Conservation (phyloP, 2,888 invertebrate genomes). For the Noctua janthina region DNA sequence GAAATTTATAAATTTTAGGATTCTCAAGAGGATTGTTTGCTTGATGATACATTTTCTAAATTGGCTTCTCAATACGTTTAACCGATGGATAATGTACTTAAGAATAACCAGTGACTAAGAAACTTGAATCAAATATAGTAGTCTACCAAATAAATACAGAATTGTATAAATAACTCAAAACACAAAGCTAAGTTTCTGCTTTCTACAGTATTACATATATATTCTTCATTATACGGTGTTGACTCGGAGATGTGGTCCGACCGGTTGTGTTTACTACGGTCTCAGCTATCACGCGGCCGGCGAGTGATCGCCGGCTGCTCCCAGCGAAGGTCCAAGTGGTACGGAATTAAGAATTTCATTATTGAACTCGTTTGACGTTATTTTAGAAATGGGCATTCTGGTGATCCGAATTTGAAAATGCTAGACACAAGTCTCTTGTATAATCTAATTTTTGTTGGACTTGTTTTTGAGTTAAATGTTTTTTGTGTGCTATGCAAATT, state of each 20-base stretch:
- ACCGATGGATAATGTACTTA: background rate
- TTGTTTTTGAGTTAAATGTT: background rate
- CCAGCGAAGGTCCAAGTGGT: constrained; percentile 47
- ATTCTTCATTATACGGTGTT: constrained; percentile 45
- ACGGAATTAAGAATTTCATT: constrained; percentile 41
- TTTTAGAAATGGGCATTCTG: constrained; percentile 9
- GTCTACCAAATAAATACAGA: background rate
- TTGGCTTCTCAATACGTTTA: background rate
- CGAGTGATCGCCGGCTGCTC: constrained; percentile 54
- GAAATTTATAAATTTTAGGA: background rate
- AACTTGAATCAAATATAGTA: background rate
- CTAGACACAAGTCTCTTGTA: background rate
- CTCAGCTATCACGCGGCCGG: constrained; percentile 65
- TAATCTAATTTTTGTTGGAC: background rate
- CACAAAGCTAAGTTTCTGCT: constrained; percentile 39
- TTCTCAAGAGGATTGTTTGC: background rate
- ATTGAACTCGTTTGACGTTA: constrained; percentile 43
- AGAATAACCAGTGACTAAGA: background rate
- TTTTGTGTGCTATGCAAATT: background rate
- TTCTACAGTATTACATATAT: constrained; percentile 50
- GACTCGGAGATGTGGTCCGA: constrained; percentile 51
- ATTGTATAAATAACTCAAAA: constrained; percentile 6
- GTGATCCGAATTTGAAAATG: background rate
- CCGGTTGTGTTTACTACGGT: constrained; percentile 64
- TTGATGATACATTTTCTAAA: background rate